Percentiles rank a stretch among this genome's conserved stretches.
Evolutionary conservation across 2,113 vertebrate genomes (phyloP).

Genomic region (Spheniscus mendiculus): DNA sequence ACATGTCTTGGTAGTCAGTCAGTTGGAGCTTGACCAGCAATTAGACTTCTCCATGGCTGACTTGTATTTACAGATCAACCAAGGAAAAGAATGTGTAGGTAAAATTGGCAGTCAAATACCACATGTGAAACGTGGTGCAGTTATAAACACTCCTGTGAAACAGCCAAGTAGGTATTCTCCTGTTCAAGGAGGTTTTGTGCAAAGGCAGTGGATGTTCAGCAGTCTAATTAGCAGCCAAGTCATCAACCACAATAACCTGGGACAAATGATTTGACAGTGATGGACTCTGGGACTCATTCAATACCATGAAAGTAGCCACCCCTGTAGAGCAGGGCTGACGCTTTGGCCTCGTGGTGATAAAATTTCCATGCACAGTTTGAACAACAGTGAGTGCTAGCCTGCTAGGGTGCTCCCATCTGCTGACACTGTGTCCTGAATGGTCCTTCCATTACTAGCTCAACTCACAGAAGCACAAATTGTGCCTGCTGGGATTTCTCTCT

Average conservation of each 20-base stretch:
- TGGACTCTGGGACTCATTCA: neutral
- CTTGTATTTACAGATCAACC: neutral
- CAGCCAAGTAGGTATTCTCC: neutral
- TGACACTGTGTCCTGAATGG: fast-evolving
- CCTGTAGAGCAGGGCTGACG: neutral
- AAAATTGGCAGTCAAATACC: neutral
- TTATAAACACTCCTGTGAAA: neutral
- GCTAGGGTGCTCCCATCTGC: neutral
- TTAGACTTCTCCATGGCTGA: neutral
- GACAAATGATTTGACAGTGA: neutral
- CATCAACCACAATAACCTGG: neutral
- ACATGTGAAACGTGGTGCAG: neutral
- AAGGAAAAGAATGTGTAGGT: neutral
- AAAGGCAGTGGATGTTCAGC: neutral
- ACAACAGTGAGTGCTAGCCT: neutral
- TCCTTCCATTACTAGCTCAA: neutral
- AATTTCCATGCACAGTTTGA: neutral
- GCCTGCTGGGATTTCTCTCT: neutral
- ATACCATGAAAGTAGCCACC: neutral
- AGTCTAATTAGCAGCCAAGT: neutral
- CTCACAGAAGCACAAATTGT: neutral
- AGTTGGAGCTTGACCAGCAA: neutral
- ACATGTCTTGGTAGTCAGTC: neutral
- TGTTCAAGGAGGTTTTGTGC: neutral
- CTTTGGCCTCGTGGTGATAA: neutral